These are phyloP conservation scores for Opisthograptis luteolata DNA, from an alignment of 2,888 invertebrate species.

Conservation along the genomic window DNA sequence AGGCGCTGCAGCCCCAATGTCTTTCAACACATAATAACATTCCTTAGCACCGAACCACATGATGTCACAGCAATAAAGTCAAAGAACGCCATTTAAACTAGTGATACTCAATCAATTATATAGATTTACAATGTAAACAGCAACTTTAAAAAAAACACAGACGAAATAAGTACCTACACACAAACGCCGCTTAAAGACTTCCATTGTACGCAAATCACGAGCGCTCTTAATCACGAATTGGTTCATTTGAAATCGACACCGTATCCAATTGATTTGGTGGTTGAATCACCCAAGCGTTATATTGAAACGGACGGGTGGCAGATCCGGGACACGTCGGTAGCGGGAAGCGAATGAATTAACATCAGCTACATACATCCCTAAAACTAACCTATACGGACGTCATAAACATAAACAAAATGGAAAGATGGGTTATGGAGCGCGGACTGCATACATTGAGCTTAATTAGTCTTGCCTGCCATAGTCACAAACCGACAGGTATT, in stretches of 20 bases:
- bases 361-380: constrained; percentile 43
- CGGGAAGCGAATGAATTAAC: constrained; percentile 58
- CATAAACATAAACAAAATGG: no score
- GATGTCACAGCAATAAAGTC: constrained; percentile 36
- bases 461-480: no score
- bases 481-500: no score
- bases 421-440: no score
- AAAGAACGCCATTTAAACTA: constrained; percentile 30
- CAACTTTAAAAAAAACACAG: constrained; percentile 30
- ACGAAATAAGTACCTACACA: constrained; percentile 8
- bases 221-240: constrained; percentile 43
- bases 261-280: constrained; percentile 64
- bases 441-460: no score
- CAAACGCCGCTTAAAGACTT: constrained; percentile 38
- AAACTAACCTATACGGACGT: no score
- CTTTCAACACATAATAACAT: constrained; percentile 60
- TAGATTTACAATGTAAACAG: constrained; percentile 40
- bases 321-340: constrained; percentile 36
- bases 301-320: constrained; percentile 55
- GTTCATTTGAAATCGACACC: constrained; percentile 55
- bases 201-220: constrained; percentile 55
- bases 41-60: constrained; percentile 40
- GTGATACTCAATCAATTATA: constrained; percentile 29
- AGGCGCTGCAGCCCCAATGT: constrained; percentile 36
- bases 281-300: constrained; percentile 53